A percentile compares a stretch with the other conserved stretches of the same genome.
Evolutionary conservation across 2,797 vertebrate genomes (phyloP).

Genomic region (Vultur gryphus): DNA sequence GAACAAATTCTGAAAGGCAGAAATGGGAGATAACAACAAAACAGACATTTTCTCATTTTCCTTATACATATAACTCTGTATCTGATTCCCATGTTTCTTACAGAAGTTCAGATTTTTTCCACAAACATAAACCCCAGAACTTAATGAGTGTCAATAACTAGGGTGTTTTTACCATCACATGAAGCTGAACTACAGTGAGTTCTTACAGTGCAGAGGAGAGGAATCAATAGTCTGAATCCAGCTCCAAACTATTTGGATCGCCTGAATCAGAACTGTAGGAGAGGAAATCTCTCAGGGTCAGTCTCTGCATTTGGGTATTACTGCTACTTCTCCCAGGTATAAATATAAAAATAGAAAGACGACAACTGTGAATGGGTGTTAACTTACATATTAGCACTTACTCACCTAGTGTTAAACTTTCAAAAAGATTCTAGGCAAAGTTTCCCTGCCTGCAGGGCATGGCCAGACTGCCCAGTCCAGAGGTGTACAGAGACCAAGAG

Average conservation of each 20-base stretch:
- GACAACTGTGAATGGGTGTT: neutral
- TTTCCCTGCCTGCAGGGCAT: neutral
- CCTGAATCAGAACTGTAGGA: neutral
- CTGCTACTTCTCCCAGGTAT: neutral
- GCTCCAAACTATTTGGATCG: accelerated
- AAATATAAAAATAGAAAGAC: neutral
- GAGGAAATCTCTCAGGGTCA: neutral
- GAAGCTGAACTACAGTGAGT: neutral
- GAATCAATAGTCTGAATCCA: neutral
- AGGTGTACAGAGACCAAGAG: too few species aligned
- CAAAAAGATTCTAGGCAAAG: neutral
- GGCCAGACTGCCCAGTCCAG: neutral
- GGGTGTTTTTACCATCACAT: neutral
- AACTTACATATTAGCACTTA: neutral
- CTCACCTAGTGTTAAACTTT: neutral
- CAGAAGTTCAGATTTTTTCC: neutral
- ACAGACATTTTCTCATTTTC: neutral
- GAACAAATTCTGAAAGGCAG: neutral
- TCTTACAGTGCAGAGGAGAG: neutral
- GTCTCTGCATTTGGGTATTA: neutral
- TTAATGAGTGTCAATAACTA: neutral
- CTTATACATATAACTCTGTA: neutral
- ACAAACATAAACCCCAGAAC: neutral
- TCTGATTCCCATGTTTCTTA: neutral
- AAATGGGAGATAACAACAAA: neutral